A percentile compares a stretch with the other conserved stretches of the same genome.
Evolutionary conservation across 2,797 vertebrate genomes (phyloP).

Genomic region (Emydoidea blandingii): DNA sequence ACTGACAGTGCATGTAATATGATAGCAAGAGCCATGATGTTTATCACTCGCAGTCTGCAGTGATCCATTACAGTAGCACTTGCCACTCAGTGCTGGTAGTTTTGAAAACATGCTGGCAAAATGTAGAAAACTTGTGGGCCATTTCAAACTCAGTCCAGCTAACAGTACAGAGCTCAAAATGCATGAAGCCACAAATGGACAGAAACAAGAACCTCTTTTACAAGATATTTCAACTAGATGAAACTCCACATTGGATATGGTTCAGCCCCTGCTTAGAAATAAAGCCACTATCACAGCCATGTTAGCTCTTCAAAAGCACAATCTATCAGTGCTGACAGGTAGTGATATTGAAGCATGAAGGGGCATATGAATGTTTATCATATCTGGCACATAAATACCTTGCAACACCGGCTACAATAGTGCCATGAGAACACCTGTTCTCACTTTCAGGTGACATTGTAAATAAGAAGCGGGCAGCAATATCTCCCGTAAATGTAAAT

Average conservation of each 20-base stretch:
- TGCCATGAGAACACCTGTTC: background rate
- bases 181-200: background rate
- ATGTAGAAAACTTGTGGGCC: background rate
- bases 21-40: background rate
- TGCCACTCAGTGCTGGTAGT: background rate
- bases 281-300: background rate
- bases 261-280: background rate
- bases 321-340: background rate
- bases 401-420: background rate
- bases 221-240: background rate
- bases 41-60: background rate
- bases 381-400: background rate
- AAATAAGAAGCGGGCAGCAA: too few relatives aligned
- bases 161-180: background rate
- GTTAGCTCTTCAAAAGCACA: background rate
- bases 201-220: background rate
- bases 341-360: background rate
- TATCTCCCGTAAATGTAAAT: too few relatives aligned
- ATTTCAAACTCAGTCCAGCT: background rate
- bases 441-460: too few relatives aligned
- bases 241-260: background rate
- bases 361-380: background rate
- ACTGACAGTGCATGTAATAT: background rate
- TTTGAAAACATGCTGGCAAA: background rate
- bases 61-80: background rate